Evolutionary conservation across 64 coral and sea anemone species (phyloP), one percentile per base, ranked within the genome.

Genomic region (Montipora capricornis): DNA sequence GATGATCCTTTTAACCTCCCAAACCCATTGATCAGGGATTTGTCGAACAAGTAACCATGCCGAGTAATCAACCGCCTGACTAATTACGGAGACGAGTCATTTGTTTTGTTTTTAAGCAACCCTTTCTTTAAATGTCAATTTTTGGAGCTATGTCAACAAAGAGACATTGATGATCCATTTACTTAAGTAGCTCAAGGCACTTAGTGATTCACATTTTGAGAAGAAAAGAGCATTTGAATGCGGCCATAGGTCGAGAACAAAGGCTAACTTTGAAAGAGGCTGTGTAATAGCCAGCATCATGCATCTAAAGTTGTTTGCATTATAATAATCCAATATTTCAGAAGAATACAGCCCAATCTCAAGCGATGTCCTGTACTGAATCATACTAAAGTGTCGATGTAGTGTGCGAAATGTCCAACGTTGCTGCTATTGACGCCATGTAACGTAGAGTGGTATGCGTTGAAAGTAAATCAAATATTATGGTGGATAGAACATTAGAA

Each of bases 61-160:
- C 53, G 6, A 57, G 6, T 57, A 11, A 57, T 57, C 46, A 47
- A 60, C 26, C 29, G 62, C 62, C 37, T 20, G 17, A 47, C 17
- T 50, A 20, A 14, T 82, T 82, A 44, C 10, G 0, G 22, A 6
- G 19, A 51, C 12, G 22, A 61, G 45, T 73, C 24, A 4, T 37
- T 49, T 71, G 62, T n/a, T 69, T 9, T 86, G 14, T 49, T 71
- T 86, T 13, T 14, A 71, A 49, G 62, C 51, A 64, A 20, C 49
- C 82, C 20, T 84, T 86, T 86, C 45, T 86, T 73, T n/a, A 20
- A 17, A 50, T 86, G 66, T 73, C 82, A 86, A 71, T 86, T 71
- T 67, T 16, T 22, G 66, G 61, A 45, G 64, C 45, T 47, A 0
- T 12, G 82, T 71, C 45, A 69, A 73, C 82, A 86, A 86, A 86